phyloP scores from a whole-genome alignment of 2,797 vertebrate genomes.

The Melanogrammus aeglefinus region DNA sequence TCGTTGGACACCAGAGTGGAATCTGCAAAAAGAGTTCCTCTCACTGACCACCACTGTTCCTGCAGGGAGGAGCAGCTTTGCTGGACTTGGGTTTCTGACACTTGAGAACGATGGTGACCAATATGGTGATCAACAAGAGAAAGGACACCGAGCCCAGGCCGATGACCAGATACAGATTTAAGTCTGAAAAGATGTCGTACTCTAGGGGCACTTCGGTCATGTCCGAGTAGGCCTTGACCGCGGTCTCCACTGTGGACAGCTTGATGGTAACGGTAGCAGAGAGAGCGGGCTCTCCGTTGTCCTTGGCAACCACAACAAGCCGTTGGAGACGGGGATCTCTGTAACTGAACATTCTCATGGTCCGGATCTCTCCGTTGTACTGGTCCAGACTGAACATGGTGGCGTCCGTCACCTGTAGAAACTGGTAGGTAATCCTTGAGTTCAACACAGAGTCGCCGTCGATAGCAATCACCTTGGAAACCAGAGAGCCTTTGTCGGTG shows the following conservation, averaged over 20 bases:
- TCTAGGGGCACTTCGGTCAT: conserved; percentile 61
- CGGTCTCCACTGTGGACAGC: conserved; percentile 63
- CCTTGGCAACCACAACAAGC: conserved; percentile 62
- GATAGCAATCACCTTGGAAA: conserved; percentile 66
- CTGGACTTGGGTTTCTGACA: conserved; percentile 59
- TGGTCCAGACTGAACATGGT: conserved; percentile 70
- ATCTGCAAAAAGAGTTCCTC: conserved; percentile 59
- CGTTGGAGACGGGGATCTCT: conserved; percentile 64
- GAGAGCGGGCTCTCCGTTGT: conserved; percentile 64
- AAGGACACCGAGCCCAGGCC: conserved; percentile 67
- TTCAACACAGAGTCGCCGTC: conserved; percentile 65
- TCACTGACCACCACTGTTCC: conserved; percentile 62
- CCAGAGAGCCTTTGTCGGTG: conserved; percentile 62
- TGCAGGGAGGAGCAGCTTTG: conserved; percentile 53
- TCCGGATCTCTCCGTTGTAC: conserved; percentile 69
- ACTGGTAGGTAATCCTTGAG: conserved; percentile 68
- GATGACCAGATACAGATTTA: conserved; percentile 65
- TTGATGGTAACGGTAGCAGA: conserved; percentile 71
- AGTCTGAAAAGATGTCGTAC: conserved; percentile 64
- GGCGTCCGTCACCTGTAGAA: conserved; percentile 63
- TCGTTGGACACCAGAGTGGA: conserved; percentile 62
- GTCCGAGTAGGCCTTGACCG: conserved; percentile 61
- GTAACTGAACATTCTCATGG: conserved; percentile 72
- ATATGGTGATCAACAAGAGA: conserved; percentile 65
- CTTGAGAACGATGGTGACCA: conserved; percentile 59